These are phyloP conservation scores for Schizothorax lantsangensis DNA, from an alignment of 2,797 vertebrate genomes.

Conservation along the genomic window DNA sequence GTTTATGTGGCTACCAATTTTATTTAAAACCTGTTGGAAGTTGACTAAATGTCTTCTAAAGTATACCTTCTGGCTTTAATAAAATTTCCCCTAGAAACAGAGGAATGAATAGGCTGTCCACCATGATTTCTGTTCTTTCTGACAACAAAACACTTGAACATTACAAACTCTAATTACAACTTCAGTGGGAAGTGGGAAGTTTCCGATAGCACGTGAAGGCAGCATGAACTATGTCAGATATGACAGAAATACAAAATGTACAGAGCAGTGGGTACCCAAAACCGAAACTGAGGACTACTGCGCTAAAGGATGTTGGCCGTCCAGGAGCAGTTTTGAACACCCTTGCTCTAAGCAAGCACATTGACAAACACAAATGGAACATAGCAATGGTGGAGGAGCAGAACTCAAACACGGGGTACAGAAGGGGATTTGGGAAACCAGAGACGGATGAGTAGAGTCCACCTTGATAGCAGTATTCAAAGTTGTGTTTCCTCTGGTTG, in stretches of 20 bases:
- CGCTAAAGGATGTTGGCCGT: not conserved
- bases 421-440: slow-evolving; percentile 24
- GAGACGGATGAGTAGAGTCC: slow-evolving; percentile 65
- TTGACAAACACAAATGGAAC: slow-evolving; percentile 59
- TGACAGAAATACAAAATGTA: not conserved
- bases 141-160: not conserved
- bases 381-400: slow-evolving; percentile 41
- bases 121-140: not conserved
- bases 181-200: not conserved
- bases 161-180: not conserved
- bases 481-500: slow-evolving; percentile 70
- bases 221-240: not conserved
- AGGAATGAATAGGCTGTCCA: not conserved
- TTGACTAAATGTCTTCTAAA: not conserved
- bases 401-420: slow-evolving; percentile 55
- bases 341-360: slow-evolving; percentile 53
- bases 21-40: too few relatives aligned
- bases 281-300: not conserved
- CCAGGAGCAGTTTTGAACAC: slow-evolving; percentile 5
- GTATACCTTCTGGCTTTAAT: not conserved
- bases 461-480: slow-evolving; percentile 82
- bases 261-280: not conserved
- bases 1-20: too few relatives aligned
- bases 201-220: not conserved
- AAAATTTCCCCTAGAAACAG: not conserved